phyloP scores from a whole-genome alignment of 2,113 vertebrate genomes.

The Castor canadensis region DNA sequence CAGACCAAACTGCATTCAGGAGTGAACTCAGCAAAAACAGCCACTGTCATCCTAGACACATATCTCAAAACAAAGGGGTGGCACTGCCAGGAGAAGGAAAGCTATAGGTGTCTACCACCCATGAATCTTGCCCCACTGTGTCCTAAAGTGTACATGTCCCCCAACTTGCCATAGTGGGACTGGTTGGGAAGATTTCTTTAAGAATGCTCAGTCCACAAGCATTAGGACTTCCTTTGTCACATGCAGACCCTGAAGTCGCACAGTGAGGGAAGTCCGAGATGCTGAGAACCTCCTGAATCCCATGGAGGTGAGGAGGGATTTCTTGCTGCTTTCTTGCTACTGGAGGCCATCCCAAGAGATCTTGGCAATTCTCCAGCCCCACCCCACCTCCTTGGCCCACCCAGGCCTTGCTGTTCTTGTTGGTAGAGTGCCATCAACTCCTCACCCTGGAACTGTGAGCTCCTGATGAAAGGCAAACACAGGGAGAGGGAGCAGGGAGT shows the following conservation, averaged over 20 bases:
- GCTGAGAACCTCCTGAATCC: not conserved
- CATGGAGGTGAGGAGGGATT: not conserved
- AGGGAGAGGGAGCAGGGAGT: not conserved
- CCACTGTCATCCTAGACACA: not conserved
- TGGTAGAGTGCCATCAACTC: not conserved
- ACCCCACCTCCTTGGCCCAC: no score
- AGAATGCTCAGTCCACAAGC: not conserved
- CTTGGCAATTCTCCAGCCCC: not conserved
- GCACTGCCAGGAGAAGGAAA: not conserved
- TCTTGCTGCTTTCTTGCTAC: not conserved
- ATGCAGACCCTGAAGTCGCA: no score
- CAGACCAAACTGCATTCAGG: no score
- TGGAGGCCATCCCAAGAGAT: not conserved
- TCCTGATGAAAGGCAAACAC: not conserved
- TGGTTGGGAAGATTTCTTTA: not conserved
- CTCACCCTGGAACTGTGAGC: not conserved
- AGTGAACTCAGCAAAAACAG: not conserved
- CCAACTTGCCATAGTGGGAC: not conserved
- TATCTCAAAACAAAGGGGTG: not conserved
- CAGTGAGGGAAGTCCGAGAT: not conserved
- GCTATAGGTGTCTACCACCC: not conserved
- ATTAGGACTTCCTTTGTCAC: not conserved
- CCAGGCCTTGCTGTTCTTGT: not conserved
- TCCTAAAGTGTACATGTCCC: not conserved
- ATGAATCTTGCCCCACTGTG: no score